These are phyloP conservation scores for Enteromius unitaeniatus DNA, from an alignment of 2,797 vertebrate genomes.

Conservation along the genomic window DNA sequence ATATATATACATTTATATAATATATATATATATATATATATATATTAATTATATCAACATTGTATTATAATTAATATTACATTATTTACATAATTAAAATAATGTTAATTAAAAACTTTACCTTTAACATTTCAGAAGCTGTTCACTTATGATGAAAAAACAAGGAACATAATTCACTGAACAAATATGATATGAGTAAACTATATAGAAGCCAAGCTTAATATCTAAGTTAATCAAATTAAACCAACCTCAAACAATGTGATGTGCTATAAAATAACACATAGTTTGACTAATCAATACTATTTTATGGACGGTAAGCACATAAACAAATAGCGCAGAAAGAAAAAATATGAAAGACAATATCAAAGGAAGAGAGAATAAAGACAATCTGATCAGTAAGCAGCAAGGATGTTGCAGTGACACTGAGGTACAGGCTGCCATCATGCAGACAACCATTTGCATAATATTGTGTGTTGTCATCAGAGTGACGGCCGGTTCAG, in stretches of 20 bases:
- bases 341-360: neutral
- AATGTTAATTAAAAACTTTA: neutral
- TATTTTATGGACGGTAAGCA: neutral
- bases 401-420: slow-evolving; percentile 33
- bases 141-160: neutral
- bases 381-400: slow-evolving; percentile 52
- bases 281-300: neutral
- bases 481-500: slow-evolving; percentile 70
- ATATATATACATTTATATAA: no score
- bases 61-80: neutral
- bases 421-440: slow-evolving; percentile 59
- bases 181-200: neutral
- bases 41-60: no score
- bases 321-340: neutral
- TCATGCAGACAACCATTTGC: slow-evolving; percentile 73
- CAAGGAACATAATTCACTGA: neutral
- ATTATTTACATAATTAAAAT: neutral
- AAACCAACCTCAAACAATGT: neutral
- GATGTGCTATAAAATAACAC: neutral
- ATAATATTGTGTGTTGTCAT: slow-evolving; percentile 82
- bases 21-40: no score
- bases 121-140: neutral
- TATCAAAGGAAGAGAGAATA: slow-evolving; percentile 20
- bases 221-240: neutral
- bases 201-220: neutral